These are phyloP conservation scores for Anguilla obscura DNA, from an alignment of 2,797 vertebrate species.

Conservation along the genomic window DNA sequence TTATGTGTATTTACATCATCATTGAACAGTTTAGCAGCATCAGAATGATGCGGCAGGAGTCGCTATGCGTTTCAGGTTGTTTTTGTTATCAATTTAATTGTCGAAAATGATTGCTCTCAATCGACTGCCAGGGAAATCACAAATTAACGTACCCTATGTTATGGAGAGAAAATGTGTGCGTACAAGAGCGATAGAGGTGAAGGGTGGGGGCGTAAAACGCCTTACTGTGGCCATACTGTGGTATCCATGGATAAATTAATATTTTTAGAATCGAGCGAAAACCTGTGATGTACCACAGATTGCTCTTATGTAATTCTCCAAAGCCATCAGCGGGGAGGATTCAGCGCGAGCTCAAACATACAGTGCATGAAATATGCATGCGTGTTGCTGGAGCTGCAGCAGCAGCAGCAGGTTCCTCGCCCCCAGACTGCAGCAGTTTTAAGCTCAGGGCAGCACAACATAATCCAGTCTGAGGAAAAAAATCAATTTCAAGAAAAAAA, in stretches of 20 bases:
- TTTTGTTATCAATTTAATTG: slow-evolving; percentile 7
- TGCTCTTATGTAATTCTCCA: slow-evolving; percentile 56
- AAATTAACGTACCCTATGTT: no score
- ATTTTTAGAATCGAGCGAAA: neutral
- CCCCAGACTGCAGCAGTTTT: slow-evolving; percentile 52
- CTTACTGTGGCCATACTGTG: neutral
- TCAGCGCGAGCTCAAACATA: slow-evolving; percentile 61
- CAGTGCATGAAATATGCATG: slow-evolving; percentile 64
- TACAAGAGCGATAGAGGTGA: neutral
- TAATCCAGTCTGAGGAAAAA: slow-evolving; percentile 57
- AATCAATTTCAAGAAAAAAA: slow-evolving; percentile 42
- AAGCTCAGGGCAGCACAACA: slow-evolving; percentile 51
- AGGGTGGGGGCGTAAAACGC: neutral
- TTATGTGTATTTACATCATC: slow-evolving; percentile 10
- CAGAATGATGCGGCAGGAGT: slow-evolving; percentile 16
- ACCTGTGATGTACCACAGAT: slow-evolving; percentile 14
- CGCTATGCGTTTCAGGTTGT: neutral
- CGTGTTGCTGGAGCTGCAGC: slow-evolving; percentile 37
- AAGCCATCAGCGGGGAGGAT: slow-evolving; percentile 56
- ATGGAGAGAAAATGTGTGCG: slow-evolving; percentile 11
- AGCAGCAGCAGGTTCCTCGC: slow-evolving; percentile 48
- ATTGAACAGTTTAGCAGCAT: slow-evolving; percentile 13
- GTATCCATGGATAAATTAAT: neutral
- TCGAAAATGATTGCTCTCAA: neutral
- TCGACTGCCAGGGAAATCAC: neutral